Evolutionary conservation across 2,888 invertebrate genomes (phyloP), one percentile per base, ranked within the genome.

Genomic region (Onchidella celtica): DNA sequence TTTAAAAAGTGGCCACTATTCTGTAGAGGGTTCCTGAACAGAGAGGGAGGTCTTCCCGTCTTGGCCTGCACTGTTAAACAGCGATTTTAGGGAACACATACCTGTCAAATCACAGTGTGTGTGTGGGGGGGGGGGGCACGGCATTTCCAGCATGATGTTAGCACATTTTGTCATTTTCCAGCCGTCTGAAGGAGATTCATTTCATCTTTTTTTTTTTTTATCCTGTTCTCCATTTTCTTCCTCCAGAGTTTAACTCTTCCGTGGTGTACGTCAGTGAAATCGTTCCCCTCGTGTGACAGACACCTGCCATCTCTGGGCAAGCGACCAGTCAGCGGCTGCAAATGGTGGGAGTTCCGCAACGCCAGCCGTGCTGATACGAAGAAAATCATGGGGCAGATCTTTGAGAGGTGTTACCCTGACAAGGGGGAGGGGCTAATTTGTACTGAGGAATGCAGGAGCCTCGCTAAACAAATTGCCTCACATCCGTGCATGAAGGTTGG

Each of bases 231-330:
- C 17, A 6, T 11, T 17, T 47, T 11, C 32, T n/a, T 40, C 55
- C 34, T 73, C 29, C 84, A 83, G 65, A 83, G 77, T n/a, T 57
- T 86, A 24, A 40, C 70, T 3, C 69, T 82, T 17, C 86, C 87
- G 14, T 84, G 83, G 84, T 87, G 87, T 69, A 84, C 82, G 27
- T 84, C 85, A 1, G 74, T 84, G 24, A 83, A 84, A 34, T 77
- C 78, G 3, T 61, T 86, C 40, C 82, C 80, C 9, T 83, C 84
- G 24, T 86, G 87, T 74, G 84, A 86, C 70, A 47, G 85, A 9
- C 83, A 83, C 47, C 72, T 84, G 0, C 84, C 85, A 0, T 40
- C 32, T 0, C 74, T 82, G 36, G 61, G 79, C 38, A 68, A 72
- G 4, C 55, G 34, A 0, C 75, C 84, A 27, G 78, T 85, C 69